Conservation (phyloP, 2,888 invertebrate genomes). For the Pterobdella sp. region DNA sequence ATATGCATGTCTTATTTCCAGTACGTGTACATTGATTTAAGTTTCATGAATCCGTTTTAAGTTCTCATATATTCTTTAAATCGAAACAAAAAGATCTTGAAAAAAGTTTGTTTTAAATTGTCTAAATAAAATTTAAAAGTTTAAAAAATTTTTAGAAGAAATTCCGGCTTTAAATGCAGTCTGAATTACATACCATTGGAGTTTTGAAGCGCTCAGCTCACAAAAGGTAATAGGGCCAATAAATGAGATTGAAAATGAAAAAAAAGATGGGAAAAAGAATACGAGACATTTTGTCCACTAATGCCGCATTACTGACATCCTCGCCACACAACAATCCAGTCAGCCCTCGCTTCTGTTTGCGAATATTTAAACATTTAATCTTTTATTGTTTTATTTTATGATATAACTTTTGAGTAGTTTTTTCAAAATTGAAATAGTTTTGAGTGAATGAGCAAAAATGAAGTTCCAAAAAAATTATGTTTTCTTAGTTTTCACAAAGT, state of each 20-base stretch:
- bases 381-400: background rate
- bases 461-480: too few relatives aligned
- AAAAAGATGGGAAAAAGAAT: conserved; percentile 33
- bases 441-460: background rate
- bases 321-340: conserved; percentile 6
- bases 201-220: conserved; percentile 5
- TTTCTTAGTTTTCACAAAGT: too few relatives aligned
- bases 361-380: background rate
- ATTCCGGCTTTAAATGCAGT: too few relatives aligned
- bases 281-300: conserved; percentile 33
- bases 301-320: conserved; percentile 24
- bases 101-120: too few relatives aligned
- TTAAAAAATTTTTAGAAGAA: too few relatives aligned
- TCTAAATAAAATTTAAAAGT: too few relatives aligned
- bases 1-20: too few relatives aligned
- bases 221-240: conserved; percentile 33
- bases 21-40: too few relatives aligned
- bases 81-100: too few relatives aligned
- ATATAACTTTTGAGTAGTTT: background rate
- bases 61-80: too few relatives aligned
- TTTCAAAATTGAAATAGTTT: background rate
- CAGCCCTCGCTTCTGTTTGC: conserved; percentile 13
- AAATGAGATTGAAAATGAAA: conserved; percentile 33
- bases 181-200: too few relatives aligned
- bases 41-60: too few relatives aligned